Conservation (phyloP, 1,140 invertebrate species). For the Hesperophylax magnus region DNA sequence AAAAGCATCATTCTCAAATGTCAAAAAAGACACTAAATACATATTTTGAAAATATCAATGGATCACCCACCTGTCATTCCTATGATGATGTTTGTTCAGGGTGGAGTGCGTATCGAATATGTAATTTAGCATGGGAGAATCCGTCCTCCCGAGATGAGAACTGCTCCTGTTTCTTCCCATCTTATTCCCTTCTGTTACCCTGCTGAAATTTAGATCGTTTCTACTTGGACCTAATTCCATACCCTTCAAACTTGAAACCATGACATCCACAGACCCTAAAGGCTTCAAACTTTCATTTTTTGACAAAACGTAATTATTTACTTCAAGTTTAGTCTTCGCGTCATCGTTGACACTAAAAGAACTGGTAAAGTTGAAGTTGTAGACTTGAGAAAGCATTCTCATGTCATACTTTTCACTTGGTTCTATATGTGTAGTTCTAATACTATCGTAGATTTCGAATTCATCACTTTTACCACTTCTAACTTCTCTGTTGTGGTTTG, state of each 20-base stretch:
- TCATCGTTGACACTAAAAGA: conserved; percentile 10
- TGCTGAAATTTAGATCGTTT: conserved; percentile 13
- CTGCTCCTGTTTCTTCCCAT: conserved; percentile 22
- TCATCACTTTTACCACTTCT: conserved; percentile 4
- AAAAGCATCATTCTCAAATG: too few species aligned
- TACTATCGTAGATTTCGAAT: background rate
- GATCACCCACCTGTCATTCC: conserved; percentile 70
- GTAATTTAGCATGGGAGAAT: conserved; percentile 80
- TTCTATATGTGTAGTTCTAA: conserved; percentile 4
- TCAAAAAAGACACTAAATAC: too few species aligned
- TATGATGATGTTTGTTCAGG: conserved; percentile 77
- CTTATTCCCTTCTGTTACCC: background rate
- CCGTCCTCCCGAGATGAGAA: conserved; percentile 68
- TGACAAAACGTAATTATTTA: conserved; percentile 6
- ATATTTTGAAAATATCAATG: background rate
- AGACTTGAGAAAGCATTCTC: conserved; percentile 12
- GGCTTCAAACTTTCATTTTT: conserved; percentile 49
- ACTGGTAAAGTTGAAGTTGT: conserved; percentile 12
- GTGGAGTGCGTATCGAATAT: conserved; percentile 80
- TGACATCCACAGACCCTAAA: conserved; percentile 52
- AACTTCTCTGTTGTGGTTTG: conserved; percentile 11
- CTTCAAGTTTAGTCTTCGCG: conserved; percentile 8
- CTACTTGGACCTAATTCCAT: conserved; percentile 10
- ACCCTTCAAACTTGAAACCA: conserved; percentile 47
- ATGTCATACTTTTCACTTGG: background rate